A percentile compares a stretch with the other conserved stretches of the same genome.
These are phyloP conservation scores for Macropodus opercularis DNA, from an alignment of 2,797 vertebrate genomes.

Conservation along the genomic window DNA sequence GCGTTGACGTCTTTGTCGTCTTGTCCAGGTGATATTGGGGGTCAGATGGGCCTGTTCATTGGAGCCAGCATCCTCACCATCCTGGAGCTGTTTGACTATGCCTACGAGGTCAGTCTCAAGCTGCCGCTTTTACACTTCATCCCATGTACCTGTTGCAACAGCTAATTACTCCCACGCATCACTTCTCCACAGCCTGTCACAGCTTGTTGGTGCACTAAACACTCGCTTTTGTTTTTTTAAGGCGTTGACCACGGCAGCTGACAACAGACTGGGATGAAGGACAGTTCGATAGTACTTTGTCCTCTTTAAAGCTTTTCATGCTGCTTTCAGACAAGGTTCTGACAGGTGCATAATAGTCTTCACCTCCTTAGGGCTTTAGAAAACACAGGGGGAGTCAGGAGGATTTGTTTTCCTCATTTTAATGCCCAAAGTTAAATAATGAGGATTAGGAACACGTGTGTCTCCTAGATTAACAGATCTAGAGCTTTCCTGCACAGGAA, in stretches of 20 bases:
- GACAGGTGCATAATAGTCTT: conserved; percentile 46
- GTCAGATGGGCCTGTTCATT: conserved; percentile 97
- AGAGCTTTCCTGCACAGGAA: conserved; percentile 8
- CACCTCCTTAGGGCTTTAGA: conserved; percentile 24
- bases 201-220: background rate
- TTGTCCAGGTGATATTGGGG: conserved; percentile 94
- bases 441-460: conserved; percentile 18
- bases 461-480: conserved; percentile 25
- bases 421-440: conserved; percentile 31
- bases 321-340: conserved; percentile 38
- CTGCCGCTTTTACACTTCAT: conserved; percentile 1
- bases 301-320: conserved; percentile 14
- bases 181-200: background rate
- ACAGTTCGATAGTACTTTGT: conserved; percentile 14
- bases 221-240: background rate
- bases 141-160: background rate
- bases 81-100: conserved; percentile 97
- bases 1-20: too few species aligned
- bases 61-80: conserved; percentile 98
- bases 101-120: conserved; percentile 88
- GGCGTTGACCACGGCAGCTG: conserved; percentile 11
- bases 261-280: conserved; percentile 35
- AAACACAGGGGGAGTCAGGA: conserved; percentile 26
- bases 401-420: conserved; percentile 9
- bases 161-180: conserved; percentile 14